phyloP scores from a whole-genome alignment of 2,113 vertebrate species.

The Aegotheles bennettii region DNA sequence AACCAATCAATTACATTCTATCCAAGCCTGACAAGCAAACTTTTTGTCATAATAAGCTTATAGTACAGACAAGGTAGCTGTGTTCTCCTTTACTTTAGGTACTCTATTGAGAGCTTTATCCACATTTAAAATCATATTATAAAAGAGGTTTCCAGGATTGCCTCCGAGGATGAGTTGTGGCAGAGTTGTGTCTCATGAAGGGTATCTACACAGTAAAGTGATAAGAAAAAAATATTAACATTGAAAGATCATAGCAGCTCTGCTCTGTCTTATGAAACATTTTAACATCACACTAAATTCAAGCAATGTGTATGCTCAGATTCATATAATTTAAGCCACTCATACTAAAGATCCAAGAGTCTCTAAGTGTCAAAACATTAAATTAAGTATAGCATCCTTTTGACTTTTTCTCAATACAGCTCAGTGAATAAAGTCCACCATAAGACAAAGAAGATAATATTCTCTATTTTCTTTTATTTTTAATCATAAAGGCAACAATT shows the following conservation, averaged over 20 bases:
- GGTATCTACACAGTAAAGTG: constrained; percentile 84
- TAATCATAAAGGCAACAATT: neutral
- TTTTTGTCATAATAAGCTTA: constrained; percentile 72
- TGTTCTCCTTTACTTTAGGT: constrained; percentile 78
- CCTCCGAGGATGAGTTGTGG: constrained; percentile 82
- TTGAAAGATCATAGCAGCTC: constrained; percentile 75
- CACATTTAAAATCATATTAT: constrained; percentile 76
- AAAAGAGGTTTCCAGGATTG: constrained; percentile 80
- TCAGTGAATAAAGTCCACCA: constrained; percentile 10
- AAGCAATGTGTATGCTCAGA: constrained; percentile 52
- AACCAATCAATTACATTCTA: constrained; percentile 76
- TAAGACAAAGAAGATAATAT: neutral
- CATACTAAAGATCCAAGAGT: neutral
- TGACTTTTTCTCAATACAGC: neutral
- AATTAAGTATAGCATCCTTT: neutral
- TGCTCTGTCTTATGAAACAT: constrained; percentile 77
- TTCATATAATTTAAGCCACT: constrained; percentile 24
- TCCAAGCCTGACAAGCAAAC: constrained; percentile 74
- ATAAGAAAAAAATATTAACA: constrained; percentile 84
- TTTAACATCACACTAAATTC: constrained; percentile 68
- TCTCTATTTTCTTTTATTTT: neutral
- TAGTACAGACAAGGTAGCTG: constrained; percentile 73
- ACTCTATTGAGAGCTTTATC: constrained; percentile 77
- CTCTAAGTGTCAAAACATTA: neutral
- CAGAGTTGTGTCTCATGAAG: constrained; percentile 83